Evolutionary conservation across 2,888 invertebrate species (phyloP).

Genomic region (Nomada flava): DNA sequence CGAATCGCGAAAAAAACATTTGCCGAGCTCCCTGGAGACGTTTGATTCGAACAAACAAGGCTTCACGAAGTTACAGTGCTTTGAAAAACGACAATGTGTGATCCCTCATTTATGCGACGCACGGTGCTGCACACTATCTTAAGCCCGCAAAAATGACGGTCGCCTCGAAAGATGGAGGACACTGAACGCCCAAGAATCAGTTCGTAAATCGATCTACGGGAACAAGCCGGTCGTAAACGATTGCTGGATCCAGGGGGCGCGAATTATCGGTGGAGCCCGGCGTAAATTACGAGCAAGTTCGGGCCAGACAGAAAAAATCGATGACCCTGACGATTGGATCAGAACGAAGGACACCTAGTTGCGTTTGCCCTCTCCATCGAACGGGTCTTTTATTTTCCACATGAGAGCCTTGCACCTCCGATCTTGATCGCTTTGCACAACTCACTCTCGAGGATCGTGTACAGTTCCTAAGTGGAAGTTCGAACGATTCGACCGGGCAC

Average conservation of each 20-base stretch:
- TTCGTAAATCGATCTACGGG: not conserved
- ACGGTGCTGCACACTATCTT: too few species aligned
- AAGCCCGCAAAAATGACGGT: too few species aligned
- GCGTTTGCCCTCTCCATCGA: not conserved
- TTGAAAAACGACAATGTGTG: too few species aligned
- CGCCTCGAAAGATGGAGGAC: too few species aligned
- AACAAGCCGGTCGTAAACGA: slow-evolving; percentile 20
- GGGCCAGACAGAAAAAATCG: slow-evolving; percentile 63
- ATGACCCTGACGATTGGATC: slow-evolving; percentile 64
- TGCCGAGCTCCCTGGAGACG: too few species aligned
- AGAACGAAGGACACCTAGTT: slow-evolving; percentile 63
- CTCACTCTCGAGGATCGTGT: not conserved
- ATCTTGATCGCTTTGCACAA: slow-evolving; percentile 21
- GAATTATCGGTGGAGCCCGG: slow-evolving; percentile 21
- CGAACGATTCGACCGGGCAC: not conserved
- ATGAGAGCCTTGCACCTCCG: not conserved
- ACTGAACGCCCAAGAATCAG: not conserved
- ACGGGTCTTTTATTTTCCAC: slow-evolving; percentile 33
- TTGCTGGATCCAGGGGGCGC: slow-evolving; percentile 10
- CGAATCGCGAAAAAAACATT: too few species aligned
- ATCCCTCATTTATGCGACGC: too few species aligned
- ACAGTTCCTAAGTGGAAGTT: not conserved
- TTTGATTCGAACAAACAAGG: too few species aligned
- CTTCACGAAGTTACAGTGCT: too few species aligned
- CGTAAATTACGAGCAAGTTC: slow-evolving; percentile 60